Percentiles rank a stretch among this genome's conserved stretches.
Conservation (phyloP, 2,797 vertebrate genomes). For the Cyclopterus lumpus region DNA sequence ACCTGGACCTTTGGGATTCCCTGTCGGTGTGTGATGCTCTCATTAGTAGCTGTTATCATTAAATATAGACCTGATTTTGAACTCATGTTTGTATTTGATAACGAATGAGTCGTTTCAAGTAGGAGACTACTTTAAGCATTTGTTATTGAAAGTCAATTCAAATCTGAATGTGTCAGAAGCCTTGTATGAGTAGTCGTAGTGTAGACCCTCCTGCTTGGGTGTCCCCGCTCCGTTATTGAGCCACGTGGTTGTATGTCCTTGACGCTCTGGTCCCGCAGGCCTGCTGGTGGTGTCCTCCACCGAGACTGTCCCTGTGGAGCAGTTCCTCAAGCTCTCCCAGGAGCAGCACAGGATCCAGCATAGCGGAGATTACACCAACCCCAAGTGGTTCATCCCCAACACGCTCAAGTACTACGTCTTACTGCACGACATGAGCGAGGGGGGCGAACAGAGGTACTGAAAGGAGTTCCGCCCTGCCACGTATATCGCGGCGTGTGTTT, state of each 20-base stretch:
- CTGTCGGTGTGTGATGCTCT: neutral
- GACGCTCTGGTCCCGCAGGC: constrained; percentile 80
- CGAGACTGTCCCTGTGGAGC: constrained; percentile 92
- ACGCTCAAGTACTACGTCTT: constrained; percentile 98
- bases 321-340: constrained; percentile 96
- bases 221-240: neutral
- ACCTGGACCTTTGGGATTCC: neutral
- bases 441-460: constrained; percentile 92
- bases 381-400: constrained; percentile 99
- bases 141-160: too few relatives aligned
- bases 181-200: neutral
- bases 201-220: neutral
- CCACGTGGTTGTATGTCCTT: constrained; percentile 61
- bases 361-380: constrained; percentile 92
- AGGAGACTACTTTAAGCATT: too few relatives aligned
- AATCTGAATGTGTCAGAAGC: too few relatives aligned
- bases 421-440: constrained; percentile 92
- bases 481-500: neutral
- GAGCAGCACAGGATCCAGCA: constrained; percentile 98
- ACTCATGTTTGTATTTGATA: neutral
- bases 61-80: neutral
- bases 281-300: constrained; percentile 95
- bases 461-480: neutral
- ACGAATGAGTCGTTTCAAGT: neutral
- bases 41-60: neutral